These are phyloP conservation scores for Protobothrops mucrosquamatus DNA, from an alignment of 2,113 vertebrate genomes.

Conservation along the genomic window DNA sequence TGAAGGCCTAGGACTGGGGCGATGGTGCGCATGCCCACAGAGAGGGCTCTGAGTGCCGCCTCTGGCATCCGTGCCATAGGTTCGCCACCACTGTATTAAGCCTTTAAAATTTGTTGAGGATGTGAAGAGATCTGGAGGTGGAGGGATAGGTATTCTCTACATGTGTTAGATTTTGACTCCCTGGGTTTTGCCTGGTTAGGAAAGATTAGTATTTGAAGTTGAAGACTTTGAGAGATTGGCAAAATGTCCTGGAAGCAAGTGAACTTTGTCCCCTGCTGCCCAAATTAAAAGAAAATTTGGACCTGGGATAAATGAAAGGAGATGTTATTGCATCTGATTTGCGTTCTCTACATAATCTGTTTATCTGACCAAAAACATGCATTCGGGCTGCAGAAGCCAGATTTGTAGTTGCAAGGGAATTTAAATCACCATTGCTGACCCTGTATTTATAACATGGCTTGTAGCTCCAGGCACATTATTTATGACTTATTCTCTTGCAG, in stretches of 20 bases:
- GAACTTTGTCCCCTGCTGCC: slow-evolving; percentile 11
- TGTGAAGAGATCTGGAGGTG: not conserved
- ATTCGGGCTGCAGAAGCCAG: not conserved
- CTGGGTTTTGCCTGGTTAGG: not conserved
- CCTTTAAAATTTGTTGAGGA: not conserved
- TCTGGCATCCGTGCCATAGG: no score
- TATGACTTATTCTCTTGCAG: not conserved
- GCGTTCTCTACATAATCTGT: slow-evolving; percentile 13
- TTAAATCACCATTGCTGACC: not conserved
- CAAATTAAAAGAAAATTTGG: not conserved
- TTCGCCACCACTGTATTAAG: not conserved
- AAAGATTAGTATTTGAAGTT: not conserved
- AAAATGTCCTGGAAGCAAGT: not conserved
- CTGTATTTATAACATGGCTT: not conserved
- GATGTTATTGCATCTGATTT: slow-evolving; percentile 9
- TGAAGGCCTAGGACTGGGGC: no score
- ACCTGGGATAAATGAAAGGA: slow-evolving; percentile 35
- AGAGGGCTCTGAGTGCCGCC: no score
- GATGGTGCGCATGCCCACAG: no score
- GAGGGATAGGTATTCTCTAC: not conserved
- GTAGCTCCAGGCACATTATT: not conserved
- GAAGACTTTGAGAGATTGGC: not conserved
- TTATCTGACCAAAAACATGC: slow-evolving; percentile 14
- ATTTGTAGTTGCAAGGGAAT: not conserved
- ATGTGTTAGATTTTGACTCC: not conserved